Base-by-base conservation (phyloP, 1,140 invertebrate species). In the Solenopsis fugax region DNA sequence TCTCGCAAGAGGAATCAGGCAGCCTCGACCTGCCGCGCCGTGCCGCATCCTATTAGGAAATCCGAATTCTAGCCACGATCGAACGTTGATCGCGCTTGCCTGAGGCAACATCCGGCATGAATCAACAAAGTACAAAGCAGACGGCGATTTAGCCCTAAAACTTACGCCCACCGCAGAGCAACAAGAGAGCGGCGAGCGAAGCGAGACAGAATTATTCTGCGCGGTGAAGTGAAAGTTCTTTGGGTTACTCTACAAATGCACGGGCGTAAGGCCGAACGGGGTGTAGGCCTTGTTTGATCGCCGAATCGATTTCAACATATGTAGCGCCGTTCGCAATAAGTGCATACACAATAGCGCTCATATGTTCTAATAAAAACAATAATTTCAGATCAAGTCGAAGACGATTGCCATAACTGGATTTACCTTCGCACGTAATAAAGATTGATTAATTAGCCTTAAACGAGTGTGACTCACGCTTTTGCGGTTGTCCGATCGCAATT, bases 31-130 rank as follows among this genome's bases (percentile, higher is more conserved):
- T 58, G 50, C 9, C 13, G 41, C 4, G 41, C 41, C 41, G 4
- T 3, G 52, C 12, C 76, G 69, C 78, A 87, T 77, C 82, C 48
- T 45, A 82, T 89, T 81, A 72, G 64, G 69, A 88, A 91, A 91
- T 91, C 80, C 86, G 60, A 88, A 91, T 91, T 91, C 91, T 71
- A 86, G 82, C 75, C 88, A 89, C 90, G 89, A 87, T 86, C 86
- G 67, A 60, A 54, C 67, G 76, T 87, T 82, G 60, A 86, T 86
- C 65, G 71, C 67, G 84, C 64, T 87, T 76, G 77, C 87, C 87
- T 92, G 91, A 88, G 84, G 93, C 91, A 93, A 93, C 92, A 93
- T 93, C 92, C 92, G 92, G 93, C 89, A 87, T 92, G 92, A 93
- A 92, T 93, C 91, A 93, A 92, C 91, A 58, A 78, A 73, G 85